Evolutionary conservation across 2,113 vertebrate genomes (phyloP), one percentile per base, ranked within the genome.

Genomic region (Myotis yumanensis): DNA sequence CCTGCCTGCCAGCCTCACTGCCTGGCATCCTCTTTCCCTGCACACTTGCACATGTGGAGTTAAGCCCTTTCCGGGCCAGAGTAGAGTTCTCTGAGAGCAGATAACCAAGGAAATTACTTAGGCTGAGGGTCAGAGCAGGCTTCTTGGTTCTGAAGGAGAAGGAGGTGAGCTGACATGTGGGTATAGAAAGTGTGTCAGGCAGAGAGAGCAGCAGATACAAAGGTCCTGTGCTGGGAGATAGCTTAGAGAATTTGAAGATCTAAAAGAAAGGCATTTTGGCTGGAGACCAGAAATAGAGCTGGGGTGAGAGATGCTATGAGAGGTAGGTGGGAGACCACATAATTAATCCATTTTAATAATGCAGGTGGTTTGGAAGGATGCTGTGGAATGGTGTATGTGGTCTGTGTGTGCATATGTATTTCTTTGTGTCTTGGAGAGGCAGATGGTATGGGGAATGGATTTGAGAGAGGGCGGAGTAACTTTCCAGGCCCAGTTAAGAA

Each of bases 41-140:
- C 20, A 23, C 14, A 17, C 5, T 1, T 18, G 23, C n/a, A 5
- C 7, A 0, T 16, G 35, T 11, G 2, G 28, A 30, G 5, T 28
- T 59, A 28, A 30, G 54, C 43, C 76, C 66, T 69, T 73, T 11
- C 11, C 2, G 1, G 37, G 52, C 46, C 46, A 43, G 18, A n/a
- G 32, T 11, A 57, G 43, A 37, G 15, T 16, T 69, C 40, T 77
- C 5, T 7, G 80, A 73, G 64, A 72, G 72, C 72, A 37, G 75
- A 76, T 8, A 22, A 22, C 37, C 37, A 51, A 23, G 18, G 35
- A 54, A 4, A 83, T 14, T 35, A 46, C 72, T 11, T 20, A 32
- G 46, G 32, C 28, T 11, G 14, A 32, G 43, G 37, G 62, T 46
- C 54, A 46, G 28, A 52, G 25, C 22, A 30, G 32, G 32, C 25